Evolutionary conservation across 2,888 invertebrate species (phyloP), one percentile per base, ranked within the genome.

Genomic region (Corbicula japonica): DNA sequence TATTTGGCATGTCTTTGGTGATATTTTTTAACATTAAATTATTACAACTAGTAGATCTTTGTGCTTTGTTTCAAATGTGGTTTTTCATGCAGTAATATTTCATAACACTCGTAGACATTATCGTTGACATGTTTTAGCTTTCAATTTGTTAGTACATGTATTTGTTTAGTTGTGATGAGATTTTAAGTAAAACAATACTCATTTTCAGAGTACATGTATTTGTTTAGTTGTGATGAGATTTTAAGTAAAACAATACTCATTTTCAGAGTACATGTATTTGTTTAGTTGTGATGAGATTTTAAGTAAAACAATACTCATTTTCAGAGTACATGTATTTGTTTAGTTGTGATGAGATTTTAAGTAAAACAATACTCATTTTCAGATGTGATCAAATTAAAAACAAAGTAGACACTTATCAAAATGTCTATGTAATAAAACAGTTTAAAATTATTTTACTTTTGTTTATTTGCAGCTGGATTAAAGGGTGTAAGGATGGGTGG

Each of bases 391-490:
- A 10, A 10, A 1, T 12, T 48, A 6, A 48, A 26, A 4, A n/a
- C 10, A n/a, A 10, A n/a, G 48, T 2, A n/a, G 6, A 15, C 10
- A 48, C 10, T 21, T 48, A 5, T 18, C 4, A 23, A 48, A 48
- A 23, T 21, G 48, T 10, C 1, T 21, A 2, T 10, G 2, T 48
- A 1, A 23, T 48, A 6, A 60, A 38, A 10, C 21, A 3, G 1
- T 2, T 10, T 21, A 38, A 38, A 38, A n/a, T 1, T 41, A 21
- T 34, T n/a, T 23, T n/a, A 48, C 2, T 65, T 26, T 28, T 54
- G 38, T 15, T 66, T 8, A 41, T 1, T 66, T 66, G 28, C 41
- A 66, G 66, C 38, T 50, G 54, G 66, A 21, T n/a, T 66, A 5
- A 66, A 52, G 32, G 66, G 66, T 30, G 1, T 54, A 26, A 23